Evolutionary conservation across 2,113 vertebrate species (phyloP).

Genomic region (Sander vitreus): DNA sequence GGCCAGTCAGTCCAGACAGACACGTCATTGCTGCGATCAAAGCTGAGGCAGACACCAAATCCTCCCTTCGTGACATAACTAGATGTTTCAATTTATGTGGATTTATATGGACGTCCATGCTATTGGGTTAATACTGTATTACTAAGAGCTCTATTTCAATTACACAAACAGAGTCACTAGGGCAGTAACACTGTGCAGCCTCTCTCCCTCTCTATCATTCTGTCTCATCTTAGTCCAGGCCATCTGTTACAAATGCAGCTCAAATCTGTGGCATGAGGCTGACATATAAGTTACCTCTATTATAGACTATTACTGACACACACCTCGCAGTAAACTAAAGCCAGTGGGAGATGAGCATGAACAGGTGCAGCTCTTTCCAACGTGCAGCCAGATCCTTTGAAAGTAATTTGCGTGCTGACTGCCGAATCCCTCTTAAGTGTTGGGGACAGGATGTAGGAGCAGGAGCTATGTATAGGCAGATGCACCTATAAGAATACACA

Average conservation of each 20-base stretch:
- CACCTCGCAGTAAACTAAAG: constrained; percentile 50
- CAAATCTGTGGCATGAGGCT: constrained; percentile 51
- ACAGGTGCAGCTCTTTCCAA: constrained; percentile 64
- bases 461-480: constrained; percentile 39
- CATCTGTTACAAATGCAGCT: constrained; percentile 76
- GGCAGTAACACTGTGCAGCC: constrained; percentile 55
- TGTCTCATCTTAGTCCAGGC: constrained; percentile 77
- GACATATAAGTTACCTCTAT: constrained; percentile 54
- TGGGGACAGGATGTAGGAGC: constrained; percentile 38
- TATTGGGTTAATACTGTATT: constrained; percentile 83
- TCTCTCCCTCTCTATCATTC: constrained; percentile 58
- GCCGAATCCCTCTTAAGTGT: constrained; percentile 41
- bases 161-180: constrained; percentile 64
- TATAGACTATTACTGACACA: constrained; percentile 36
- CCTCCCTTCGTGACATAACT: constrained; percentile 44
- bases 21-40: constrained; percentile 18
- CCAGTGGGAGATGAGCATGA: constrained; percentile 50
- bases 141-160: constrained; percentile 69
- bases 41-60: constrained; percentile 29
- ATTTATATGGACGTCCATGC: constrained; percentile 47
- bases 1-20: constrained; percentile 29
- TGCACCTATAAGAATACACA: constrained; percentile 35
- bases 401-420: constrained; percentile 60
- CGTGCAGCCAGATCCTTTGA: constrained; percentile 38
- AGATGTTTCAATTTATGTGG: constrained; percentile 44